Evolutionary conservation across 2,888 invertebrate genomes (phyloP).

Genomic region (Laspeyria flexula): DNA sequence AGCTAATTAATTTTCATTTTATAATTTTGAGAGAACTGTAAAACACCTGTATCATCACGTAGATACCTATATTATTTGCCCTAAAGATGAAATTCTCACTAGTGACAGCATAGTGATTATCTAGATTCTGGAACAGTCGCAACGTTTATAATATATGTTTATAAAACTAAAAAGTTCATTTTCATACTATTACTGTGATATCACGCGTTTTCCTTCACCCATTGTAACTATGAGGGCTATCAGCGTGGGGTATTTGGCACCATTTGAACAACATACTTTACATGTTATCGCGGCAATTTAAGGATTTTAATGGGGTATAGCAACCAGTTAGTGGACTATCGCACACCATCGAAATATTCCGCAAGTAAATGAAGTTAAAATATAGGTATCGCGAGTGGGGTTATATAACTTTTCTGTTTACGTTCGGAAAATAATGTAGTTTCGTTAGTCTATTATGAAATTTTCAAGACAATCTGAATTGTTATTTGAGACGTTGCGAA

Average conservation of each 20-base stretch:
- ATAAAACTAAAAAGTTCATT: neutral
- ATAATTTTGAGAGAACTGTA: too few species aligned
- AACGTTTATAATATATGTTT: too few species aligned
- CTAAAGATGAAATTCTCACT: too few species aligned
- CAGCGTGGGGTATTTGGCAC: slow-evolving; percentile 34
- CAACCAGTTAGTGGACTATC: slow-evolving; percentile 44
- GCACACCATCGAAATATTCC: slow-evolving; percentile 28
- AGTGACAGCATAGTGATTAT: too few species aligned
- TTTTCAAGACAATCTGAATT: too few species aligned
- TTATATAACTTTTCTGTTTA: neutral
- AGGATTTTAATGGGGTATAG: slow-evolving; percentile 44
- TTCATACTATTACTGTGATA: slow-evolving; percentile 5
- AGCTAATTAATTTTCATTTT: too few species aligned
- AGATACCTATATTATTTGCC: too few species aligned
- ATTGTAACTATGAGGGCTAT: slow-evolving; percentile 44
- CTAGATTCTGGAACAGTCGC: too few species aligned
- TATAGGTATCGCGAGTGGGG: neutral
- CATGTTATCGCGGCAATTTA: slow-evolving; percentile 31
- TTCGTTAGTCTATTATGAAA: too few species aligned
- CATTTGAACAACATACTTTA: slow-evolving; percentile 27
- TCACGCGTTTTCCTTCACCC: slow-evolving; percentile 11
- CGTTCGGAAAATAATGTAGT: neutral
- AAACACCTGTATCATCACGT: too few species aligned
- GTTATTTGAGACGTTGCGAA: too few species aligned
- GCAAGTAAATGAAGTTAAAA: slow-evolving; percentile 6